Percentiles rank a stretch among this genome's conserved stretches.
phyloP scores from a whole-genome alignment of 2,113 vertebrate genomes.

The Laticauda colubrina region DNA sequence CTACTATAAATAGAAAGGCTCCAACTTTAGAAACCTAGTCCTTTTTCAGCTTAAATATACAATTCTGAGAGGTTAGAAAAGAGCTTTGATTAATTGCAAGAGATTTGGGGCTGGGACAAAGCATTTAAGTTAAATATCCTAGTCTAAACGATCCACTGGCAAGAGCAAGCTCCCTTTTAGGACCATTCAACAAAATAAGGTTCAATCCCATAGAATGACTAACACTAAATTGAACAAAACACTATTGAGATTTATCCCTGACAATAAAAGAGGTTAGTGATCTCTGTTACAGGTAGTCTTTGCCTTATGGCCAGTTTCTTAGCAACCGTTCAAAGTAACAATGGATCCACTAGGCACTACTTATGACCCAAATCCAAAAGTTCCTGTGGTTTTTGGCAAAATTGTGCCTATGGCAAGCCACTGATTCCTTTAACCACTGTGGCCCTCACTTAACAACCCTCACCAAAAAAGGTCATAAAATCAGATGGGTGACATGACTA shows the following conservation, averaged over 20 bases:
- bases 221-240: not conserved
- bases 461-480: not conserved
- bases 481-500: not conserved
- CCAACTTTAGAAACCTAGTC: not conserved
- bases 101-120: not conserved
- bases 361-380: not conserved
- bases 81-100: not conserved
- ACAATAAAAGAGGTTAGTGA: not conserved
- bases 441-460: not conserved
- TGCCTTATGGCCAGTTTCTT: not conserved
- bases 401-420: not conserved
- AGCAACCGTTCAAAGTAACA: not conserved
- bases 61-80: not conserved
- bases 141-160: not conserved
- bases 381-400: not conserved
- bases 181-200: not conserved
- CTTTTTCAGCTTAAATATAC: not conserved
- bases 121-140: not conserved
- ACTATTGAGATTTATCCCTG: slow-evolving; percentile 12
- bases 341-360: not conserved
- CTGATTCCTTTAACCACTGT: not conserved
- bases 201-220: not conserved
- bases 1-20: not conserved
- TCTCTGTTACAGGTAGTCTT: not conserved
- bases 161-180: not conserved